phyloP scores from a whole-genome alignment of 2,113 vertebrate genomes.

The Trachemys scripta region DNA sequence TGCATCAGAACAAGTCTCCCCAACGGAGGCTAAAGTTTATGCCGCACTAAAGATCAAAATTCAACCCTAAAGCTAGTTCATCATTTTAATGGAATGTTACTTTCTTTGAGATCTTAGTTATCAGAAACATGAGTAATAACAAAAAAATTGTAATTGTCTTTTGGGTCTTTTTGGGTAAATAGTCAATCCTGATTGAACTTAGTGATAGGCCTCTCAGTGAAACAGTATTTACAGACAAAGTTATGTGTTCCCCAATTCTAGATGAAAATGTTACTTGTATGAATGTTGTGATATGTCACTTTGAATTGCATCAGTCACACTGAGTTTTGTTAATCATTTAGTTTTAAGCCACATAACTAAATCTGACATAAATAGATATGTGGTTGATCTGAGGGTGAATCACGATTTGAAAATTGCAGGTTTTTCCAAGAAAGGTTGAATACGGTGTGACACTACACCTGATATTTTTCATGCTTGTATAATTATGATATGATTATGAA shows the following conservation, averaged over 20 bases:
- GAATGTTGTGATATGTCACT: neutral
- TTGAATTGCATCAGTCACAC: neutral
- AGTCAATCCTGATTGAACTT: constrained; percentile 13
- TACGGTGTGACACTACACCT: neutral
- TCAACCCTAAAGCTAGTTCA: constrained; percentile 55
- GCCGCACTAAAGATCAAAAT: constrained; percentile 56
- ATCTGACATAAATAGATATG: neutral
- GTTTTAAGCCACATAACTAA: too few species aligned
- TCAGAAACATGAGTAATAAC: neutral
- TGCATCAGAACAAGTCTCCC: constrained; percentile 44
- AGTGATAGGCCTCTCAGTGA: neutral
- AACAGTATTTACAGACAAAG: neutral
- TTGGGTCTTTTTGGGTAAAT: constrained; percentile 40
- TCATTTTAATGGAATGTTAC: constrained; percentile 53
- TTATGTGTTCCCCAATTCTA: neutral
- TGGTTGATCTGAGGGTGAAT: neutral
- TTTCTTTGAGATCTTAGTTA: constrained; percentile 29
- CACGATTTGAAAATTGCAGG: neutral
- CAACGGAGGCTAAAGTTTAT: constrained; percentile 41
- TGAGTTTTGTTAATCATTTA: neutral
- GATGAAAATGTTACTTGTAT: fast-evolving
- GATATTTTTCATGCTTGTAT: neutral
- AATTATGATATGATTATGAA: too few species aligned
- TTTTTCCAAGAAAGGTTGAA: neutral
- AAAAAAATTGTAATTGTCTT: constrained; percentile 28